Base-by-base conservation (phyloP, 1,140 invertebrate species). In the Coenobita brevimanus region DNA sequence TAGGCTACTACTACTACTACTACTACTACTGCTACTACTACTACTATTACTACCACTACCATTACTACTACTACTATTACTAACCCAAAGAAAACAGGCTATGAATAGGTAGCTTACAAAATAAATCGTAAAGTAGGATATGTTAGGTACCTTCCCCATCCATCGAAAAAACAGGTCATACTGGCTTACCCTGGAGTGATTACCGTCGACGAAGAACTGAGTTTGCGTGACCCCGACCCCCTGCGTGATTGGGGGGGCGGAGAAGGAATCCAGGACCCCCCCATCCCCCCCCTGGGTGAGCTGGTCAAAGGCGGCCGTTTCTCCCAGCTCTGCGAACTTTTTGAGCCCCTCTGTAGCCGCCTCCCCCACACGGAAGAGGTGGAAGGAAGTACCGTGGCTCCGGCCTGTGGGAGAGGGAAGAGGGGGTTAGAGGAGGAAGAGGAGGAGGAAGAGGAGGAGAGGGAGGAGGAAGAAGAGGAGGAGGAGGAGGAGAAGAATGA, bases 151-250 rank as follows among this genome's bases (percentile, higher is more conserved):
- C n/a, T n/a, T n/a, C n/a, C n/a, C n/a, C n/a, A n/a, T n/a, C n/a
- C n/a, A n/a, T n/a, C n/a, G n/a, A n/a, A n/a, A n/a, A n/a, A n/a
- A n/a, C n/a, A n/a, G n/a, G n/a, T n/a, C n/a, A n/a, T n/a, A 50
- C 17, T 8, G 46, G 4, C 93, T 93, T 92, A 96, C 96, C 93
- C 94, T 94, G 8, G 97, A 97, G 93, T 98, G 97, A 93, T 97
- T 97, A 82, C 96, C 96, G 92, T 98, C 97, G n/a, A 97, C 95
- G 92, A 97, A 97, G 92, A 98, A 96, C 91, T 96, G 95, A 0
- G 96, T 94, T 91, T 97, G 95, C 33, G 96, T 96, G 64, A 94
- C 93, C 0, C 97, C 97, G 64, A 96, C 95, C 0, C 97, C 97
- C 86, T 95, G 93, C 0, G 93, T 92, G 21, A 98, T 94, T 0